Base-by-base conservation (phyloP, 2,113 vertebrate genomes). In the Mastomys coucha region DNA sequence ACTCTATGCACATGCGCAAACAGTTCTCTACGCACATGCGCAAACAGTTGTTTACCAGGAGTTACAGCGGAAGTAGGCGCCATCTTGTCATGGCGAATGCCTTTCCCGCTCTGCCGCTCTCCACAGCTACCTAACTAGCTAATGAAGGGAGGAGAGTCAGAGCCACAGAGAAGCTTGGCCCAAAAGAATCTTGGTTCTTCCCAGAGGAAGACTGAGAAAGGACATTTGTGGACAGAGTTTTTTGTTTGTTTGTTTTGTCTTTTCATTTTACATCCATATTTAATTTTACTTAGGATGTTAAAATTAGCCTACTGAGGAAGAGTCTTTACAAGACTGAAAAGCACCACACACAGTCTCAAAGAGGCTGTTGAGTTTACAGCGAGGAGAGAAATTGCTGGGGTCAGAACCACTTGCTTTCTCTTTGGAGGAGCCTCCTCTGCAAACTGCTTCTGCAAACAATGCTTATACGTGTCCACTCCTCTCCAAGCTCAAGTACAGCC, bases 391-490 rank as follows among this genome's bases (percentile, higher is more conserved):
- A 28, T 88, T 36, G 2, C 7, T 0, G 39, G 53, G 65, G 67
- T 39, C 89, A 56, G 89, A 88, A 58, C 39, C 1, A 3, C 69
- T 80, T 51, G 8, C 73, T 39, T 70, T 78, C 17, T 72, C 56
- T 94, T 75, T 86, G 45, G 63, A 95, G 84, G 31, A 58, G 45
- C n/a, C 84, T 97, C 92, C 49, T n/a, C 53, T 77, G 39, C 60
- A 63, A 26, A 67, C 75, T 53, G 81, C 0, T 82, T 88, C 80
- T 89, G 51, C 82, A 70, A 91, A 91, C 86, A 87, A 28, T 17
- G 49, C 53, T 82, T 28, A 0, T 13, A 3, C 10, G 22, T 88
- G 84, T 53, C 63, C 70, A 16, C 80, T 84, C 31, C 12, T 89
- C 39, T 86, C 60, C 17, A 2, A 45, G 51, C 85, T 93, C 65